phyloP scores from a whole-genome alignment of 2,113 vertebrate genomes.

The Microtus richardsoni region DNA sequence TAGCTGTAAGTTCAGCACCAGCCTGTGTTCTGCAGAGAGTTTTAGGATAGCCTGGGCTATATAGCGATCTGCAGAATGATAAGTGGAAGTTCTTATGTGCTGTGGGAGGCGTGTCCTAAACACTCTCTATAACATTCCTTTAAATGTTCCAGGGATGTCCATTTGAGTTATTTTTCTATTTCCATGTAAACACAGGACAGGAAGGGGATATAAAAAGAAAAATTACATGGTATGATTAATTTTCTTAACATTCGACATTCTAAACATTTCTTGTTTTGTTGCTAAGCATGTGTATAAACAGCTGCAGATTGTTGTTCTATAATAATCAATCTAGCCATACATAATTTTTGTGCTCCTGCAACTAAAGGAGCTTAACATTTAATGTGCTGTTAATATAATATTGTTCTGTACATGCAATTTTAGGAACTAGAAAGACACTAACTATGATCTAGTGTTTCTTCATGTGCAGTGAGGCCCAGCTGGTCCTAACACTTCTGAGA shows the following conservation, averaged over 20 bases:
- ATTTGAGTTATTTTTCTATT: conserved; percentile 23
- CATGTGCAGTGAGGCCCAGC: background rate
- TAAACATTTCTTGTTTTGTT: conserved; percentile 14
- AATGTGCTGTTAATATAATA: background rate
- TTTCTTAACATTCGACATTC: background rate
- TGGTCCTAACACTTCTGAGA: background rate
- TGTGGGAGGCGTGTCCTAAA: background rate
- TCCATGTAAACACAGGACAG: background rate
- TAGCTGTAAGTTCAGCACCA: background rate
- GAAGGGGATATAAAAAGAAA: background rate
- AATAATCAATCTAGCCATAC: background rate
- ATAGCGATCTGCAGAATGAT: background rate
- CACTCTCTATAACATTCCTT: background rate
- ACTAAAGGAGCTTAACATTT: conserved; percentile 6
- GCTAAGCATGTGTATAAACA: background rate
- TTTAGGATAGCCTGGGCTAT: background rate
- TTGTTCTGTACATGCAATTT: conserved; percentile 14
- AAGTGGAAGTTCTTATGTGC: background rate
- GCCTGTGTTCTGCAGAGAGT: no score
- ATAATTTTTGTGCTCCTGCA: background rate
- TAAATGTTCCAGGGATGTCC: background rate
- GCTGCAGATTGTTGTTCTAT: conserved; percentile 21
- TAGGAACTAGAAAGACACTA: conserved; percentile 43
- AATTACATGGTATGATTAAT: background rate
- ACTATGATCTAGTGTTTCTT: background rate